A percentile compares a stretch with the other conserved stretches of the same genome.
These are phyloP conservation scores for Myrmophylax atrothorax DNA, from an alignment of 2,113 vertebrate genomes.

Conservation along the genomic window DNA sequence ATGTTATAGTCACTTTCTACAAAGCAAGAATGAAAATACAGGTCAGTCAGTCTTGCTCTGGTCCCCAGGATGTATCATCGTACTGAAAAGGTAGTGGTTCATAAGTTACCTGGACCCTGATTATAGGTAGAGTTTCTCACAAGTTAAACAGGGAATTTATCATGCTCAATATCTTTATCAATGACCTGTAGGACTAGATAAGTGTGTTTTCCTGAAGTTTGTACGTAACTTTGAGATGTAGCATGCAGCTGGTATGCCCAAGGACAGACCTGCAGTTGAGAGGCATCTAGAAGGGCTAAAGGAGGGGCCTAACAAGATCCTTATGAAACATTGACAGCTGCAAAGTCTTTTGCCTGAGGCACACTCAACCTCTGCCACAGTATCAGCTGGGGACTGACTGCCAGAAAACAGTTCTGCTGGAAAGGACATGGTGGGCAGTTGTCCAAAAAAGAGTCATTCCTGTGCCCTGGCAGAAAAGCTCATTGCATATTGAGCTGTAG, in stretches of 20 bases:
- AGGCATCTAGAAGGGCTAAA: background rate
- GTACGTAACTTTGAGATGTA: background rate
- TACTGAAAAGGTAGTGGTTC: background rate
- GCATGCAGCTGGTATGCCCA: accelerated
- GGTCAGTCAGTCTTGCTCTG: background rate
- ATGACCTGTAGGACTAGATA: background rate
- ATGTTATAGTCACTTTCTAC: background rate
- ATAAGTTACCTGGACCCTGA: background rate
- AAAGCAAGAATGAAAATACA: background rate
- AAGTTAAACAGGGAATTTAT: background rate
- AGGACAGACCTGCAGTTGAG: background rate
- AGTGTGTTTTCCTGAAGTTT: background rate
- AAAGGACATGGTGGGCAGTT: background rate
- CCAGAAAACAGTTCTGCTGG: background rate
- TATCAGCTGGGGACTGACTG: background rate
- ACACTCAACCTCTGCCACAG: background rate
- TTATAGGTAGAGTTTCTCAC: background rate
- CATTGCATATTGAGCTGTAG: background rate
- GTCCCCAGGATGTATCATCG: accelerated
- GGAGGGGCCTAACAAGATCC: background rate
- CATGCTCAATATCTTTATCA: background rate
- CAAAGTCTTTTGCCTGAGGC: background rate
- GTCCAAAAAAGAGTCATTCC: background rate
- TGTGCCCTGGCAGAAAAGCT: background rate
- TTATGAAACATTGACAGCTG: background rate